Conservation (phyloP, 1,140 invertebrate species). For the Megalonaias nervosa region DNA sequence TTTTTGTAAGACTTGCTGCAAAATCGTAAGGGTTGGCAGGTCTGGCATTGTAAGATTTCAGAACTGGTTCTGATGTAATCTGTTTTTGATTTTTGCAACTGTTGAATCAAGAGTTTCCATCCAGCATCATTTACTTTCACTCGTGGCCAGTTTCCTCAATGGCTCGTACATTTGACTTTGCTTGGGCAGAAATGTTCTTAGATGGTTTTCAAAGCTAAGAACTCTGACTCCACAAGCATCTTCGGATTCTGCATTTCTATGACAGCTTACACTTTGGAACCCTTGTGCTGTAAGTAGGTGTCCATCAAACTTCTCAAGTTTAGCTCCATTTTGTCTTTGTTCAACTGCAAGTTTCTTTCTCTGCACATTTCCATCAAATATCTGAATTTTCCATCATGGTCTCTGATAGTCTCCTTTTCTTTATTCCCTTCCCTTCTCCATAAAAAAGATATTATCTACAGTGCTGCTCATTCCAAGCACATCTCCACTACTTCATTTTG, state of each 20-base stretch:
- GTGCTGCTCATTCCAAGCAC: conserved; percentile 42
- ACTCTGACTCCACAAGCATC: conserved; percentile 47
- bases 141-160: conserved; percentile 37
- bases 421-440: background rate
- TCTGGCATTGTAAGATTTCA: conserved; percentile 39
- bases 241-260: conserved; percentile 66
- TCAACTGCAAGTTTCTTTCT: no score
- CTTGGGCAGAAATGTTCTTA: conserved; percentile 44
- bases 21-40: no score
- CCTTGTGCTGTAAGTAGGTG: conserved; percentile 50
- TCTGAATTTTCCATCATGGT: no score
- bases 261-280: conserved; percentile 68
- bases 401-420: no score
- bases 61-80: conserved; percentile 18
- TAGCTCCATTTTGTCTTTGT: no score
- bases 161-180: conserved; percentile 39
- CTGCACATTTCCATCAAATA: no score
- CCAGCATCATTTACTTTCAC: conserved; percentile 15
- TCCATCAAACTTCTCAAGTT: conserved; percentile 13
- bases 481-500: conserved; percentile 62
- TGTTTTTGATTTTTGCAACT: conserved; percentile 24
- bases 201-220: conserved; percentile 44
- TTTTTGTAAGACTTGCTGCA: no score
- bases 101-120: background rate
- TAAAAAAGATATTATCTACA: conserved; percentile 64